phyloP scores from a whole-genome alignment of 2,888 invertebrate species.

The Elmis aenea region DNA sequence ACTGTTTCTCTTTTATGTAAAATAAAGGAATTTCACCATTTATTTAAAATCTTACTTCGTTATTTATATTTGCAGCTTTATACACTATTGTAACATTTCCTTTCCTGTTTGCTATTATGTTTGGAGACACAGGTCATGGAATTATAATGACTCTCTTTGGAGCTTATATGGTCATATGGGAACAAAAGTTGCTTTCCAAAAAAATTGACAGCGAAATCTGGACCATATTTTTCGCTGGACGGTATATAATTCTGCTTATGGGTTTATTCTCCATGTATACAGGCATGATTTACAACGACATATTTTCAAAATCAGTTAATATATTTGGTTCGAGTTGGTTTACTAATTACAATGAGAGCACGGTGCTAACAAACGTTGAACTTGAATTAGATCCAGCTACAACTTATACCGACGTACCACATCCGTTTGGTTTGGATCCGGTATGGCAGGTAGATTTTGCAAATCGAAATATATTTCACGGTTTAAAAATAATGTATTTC shows the following conservation, averaged over 20 bases:
- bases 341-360: constrained; percentile 26
- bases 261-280: constrained; percentile 74
- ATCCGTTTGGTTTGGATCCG: constrained; percentile 70
- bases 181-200: constrained; percentile 67
- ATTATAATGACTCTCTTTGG: constrained; percentile 76
- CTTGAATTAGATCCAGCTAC: constrained; percentile 47
- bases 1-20: too few relatives aligned
- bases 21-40: too few relatives aligned
- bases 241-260: constrained; percentile 76
- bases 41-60: neutral
- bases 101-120: constrained; percentile 94
- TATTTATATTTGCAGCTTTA: constrained; percentile 31
- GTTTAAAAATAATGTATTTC: too few relatives aligned
- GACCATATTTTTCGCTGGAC: constrained; percentile 69
- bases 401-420: constrained; percentile 50
- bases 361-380: constrained; percentile 24
- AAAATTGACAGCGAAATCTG: constrained; percentile 71
- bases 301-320: constrained; percentile 72
- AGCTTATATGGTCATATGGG: constrained; percentile 72
- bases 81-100: constrained; percentile 81
- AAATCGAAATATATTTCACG: too few relatives aligned
- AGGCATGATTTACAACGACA: constrained; percentile 72
- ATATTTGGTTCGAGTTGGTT: constrained; percentile 66
- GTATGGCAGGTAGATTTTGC: too few relatives aligned
- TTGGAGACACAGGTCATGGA: constrained; percentile 92